Percentiles rank a stretch among this genome's conserved stretches.
These are phyloP conservation scores for Lanistes nyassanus DNA, from an alignment of 1,140 invertebrate genomes.

Conservation along the genomic window DNA sequence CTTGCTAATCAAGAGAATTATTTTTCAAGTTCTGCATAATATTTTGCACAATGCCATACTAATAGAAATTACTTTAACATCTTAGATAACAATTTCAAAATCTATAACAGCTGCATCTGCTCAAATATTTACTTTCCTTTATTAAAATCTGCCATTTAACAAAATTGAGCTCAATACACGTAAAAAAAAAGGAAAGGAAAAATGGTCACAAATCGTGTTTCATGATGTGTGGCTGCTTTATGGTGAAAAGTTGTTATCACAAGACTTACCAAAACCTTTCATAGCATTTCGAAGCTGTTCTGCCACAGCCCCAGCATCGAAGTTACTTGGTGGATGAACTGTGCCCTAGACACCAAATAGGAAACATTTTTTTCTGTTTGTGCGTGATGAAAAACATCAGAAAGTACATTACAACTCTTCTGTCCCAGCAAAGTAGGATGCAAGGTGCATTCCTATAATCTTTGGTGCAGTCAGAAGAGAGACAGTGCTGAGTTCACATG, in stretches of 20 bases:
- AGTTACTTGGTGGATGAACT: constrained; percentile 27
- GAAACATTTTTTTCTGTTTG: background rate
- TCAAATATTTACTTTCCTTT: background rate
- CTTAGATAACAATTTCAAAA: background rate
- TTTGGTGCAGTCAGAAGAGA: too few relatives aligned
- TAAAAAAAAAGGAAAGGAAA: background rate
- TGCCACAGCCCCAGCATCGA: constrained; percentile 73
- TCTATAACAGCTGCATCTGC: background rate
- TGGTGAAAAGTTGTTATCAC: too few relatives aligned
- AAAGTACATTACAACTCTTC: too few relatives aligned
- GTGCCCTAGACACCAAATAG: constrained; percentile 23
- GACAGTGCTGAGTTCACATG: too few relatives aligned
- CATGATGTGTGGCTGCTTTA: too few relatives aligned
- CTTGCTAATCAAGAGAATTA: too few relatives aligned
- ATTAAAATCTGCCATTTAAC: background rate
- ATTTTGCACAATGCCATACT: too few relatives aligned
- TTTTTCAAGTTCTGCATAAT: too few relatives aligned
- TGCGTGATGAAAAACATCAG: background rate
- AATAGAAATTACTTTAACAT: too few relatives aligned
- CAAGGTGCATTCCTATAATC: too few relatives aligned
- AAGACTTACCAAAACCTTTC: constrained; percentile 71
- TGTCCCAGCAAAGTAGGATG: too few relatives aligned
- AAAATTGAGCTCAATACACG: background rate
- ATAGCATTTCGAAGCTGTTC: constrained; percentile 89
- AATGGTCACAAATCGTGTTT: too few relatives aligned